Percentiles rank a stretch among this genome's conserved stretches.
These are phyloP conservation scores for Falco peregrinus DNA, from an alignment of 2,797 vertebrate species.

Conservation along the genomic window DNA sequence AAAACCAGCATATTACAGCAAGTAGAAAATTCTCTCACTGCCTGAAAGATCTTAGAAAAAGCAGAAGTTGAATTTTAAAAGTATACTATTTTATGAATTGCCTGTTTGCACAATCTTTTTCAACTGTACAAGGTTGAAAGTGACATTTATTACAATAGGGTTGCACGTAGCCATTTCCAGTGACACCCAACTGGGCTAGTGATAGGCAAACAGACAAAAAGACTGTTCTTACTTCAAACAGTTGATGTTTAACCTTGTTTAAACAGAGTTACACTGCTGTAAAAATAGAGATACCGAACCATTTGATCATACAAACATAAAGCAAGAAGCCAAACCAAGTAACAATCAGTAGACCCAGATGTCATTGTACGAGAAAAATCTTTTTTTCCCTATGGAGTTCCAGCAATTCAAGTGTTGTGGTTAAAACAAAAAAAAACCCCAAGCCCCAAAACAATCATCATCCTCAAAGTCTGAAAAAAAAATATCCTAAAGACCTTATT, in stretches of 20 bases:
- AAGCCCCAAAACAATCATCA: background rate
- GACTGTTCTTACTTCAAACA: background rate
- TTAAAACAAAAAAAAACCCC: background rate
- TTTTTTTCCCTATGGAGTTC: background rate
- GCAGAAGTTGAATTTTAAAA: background rate
- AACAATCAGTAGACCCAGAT: background rate
- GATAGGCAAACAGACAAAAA: background rate
- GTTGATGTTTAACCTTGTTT: background rate
- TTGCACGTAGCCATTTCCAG: background rate
- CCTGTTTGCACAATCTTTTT: background rate
- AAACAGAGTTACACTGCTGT: background rate
- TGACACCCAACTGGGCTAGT: background rate
- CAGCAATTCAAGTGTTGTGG: background rate
- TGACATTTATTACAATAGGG: background rate
- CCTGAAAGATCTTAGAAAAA: background rate
- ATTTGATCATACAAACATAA: background rate
- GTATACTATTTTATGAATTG: background rate
- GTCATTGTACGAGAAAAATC: background rate
- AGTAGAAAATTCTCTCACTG: background rate
- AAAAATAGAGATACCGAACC: background rate
- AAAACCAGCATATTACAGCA: background rate
- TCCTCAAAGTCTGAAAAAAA: background rate
- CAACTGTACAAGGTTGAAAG: background rate
- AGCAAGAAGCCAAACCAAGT: background rate
- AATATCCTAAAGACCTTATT: background rate